Percentiles rank a stretch among this genome's conserved stretches.
Conservation (phyloP, 2,888 invertebrate genomes). For the Xanthorhoe spadicearia region DNA sequence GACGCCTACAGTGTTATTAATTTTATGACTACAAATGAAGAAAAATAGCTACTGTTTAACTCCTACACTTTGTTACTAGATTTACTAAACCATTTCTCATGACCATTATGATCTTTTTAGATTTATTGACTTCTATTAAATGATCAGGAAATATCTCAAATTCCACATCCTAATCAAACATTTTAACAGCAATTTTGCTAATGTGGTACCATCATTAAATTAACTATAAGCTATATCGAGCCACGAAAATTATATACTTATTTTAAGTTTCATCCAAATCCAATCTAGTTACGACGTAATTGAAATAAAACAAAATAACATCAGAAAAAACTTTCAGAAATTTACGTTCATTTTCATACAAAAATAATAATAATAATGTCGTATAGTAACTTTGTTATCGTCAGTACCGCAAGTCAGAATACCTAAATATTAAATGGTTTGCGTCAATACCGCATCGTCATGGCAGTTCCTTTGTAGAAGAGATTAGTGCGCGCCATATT, state of each 20-base stretch:
- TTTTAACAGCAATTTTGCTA: no score
- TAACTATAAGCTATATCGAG: no score
- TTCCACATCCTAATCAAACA: no score
- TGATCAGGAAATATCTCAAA: no score
- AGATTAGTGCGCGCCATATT: slow-evolving; percentile 80
- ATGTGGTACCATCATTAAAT: no score
- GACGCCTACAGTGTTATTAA: slow-evolving; percentile 28
- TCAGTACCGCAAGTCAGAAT: slow-evolving; percentile 67
- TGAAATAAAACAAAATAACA: no score
- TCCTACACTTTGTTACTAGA: slow-evolving; percentile 11
- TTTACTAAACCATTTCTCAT: neutral
- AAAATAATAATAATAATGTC: neutral
- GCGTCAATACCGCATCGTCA: slow-evolving; percentile 78
- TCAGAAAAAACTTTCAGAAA: neutral
- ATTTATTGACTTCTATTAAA: no score
- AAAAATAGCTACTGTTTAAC: slow-evolving; percentile 21
- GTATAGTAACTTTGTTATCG: slow-evolving; percentile 26
- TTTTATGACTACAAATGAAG: slow-evolving; percentile 21
- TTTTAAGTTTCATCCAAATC: no score
- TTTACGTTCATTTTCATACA: no score
- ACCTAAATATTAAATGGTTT: slow-evolving; percentile 83
- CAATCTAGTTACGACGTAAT: no score
- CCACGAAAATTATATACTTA: no score
- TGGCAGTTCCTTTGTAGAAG: slow-evolving; percentile 78
- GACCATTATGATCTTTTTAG: neutral